These are phyloP conservation scores for Petrocephalus microphthalmus DNA, from an alignment of 2,113 vertebrate species.

Conservation along the genomic window DNA sequence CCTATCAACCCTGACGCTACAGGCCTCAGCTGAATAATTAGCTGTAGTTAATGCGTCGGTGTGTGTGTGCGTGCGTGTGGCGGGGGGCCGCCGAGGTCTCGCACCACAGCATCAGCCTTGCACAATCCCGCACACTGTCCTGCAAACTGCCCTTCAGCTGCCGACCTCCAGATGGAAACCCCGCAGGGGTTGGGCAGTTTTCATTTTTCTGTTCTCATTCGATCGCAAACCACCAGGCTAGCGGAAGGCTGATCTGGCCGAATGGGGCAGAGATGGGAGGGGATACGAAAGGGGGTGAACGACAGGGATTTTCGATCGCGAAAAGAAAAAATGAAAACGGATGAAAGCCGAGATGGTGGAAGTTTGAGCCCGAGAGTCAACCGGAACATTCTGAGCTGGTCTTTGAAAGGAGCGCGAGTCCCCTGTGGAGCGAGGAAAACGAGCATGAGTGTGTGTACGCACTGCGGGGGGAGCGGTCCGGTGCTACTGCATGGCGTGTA, in stretches of 20 bases:
- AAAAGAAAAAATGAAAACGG: background rate
- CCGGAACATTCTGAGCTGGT: background rate
- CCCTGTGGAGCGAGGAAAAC: background rate
- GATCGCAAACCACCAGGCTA: background rate
- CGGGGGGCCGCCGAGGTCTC: background rate
- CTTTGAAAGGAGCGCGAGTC: background rate
- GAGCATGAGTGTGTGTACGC: background rate
- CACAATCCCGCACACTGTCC: background rate
- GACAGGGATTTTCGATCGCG: background rate
- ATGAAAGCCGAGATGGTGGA: background rate
- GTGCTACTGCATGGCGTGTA: background rate
- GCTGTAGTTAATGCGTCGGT: background rate
- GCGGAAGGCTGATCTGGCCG: background rate
- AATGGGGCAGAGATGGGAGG: background rate
- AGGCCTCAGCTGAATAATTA: background rate
- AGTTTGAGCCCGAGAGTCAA: background rate
- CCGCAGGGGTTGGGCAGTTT: background rate
- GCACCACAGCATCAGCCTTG: background rate
- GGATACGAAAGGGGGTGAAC: background rate
- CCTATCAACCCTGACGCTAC: background rate
- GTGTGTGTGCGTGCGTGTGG: background rate
- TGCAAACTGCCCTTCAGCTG: background rate
- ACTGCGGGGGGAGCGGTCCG: background rate
- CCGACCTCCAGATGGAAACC: slow-evolving; percentile 20
- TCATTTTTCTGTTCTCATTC: background rate